phyloP scores from a whole-genome alignment of 2,888 invertebrate species.

The Zygothrica quintamaculata region DNA sequence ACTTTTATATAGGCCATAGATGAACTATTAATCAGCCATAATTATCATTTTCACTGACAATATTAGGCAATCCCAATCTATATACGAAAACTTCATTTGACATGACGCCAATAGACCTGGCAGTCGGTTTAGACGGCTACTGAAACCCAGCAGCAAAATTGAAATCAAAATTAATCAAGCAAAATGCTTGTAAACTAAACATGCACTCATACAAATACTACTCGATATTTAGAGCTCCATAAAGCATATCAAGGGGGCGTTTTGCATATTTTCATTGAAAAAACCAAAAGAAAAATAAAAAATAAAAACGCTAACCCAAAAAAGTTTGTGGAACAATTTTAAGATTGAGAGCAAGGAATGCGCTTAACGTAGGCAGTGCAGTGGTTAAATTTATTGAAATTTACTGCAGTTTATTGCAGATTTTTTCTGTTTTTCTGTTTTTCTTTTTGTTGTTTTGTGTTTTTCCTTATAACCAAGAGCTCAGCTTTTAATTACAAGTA shows the following conservation, averaged over 20 bases:
- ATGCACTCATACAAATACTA: constrained; percentile 2
- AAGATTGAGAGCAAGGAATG: constrained; percentile 61
- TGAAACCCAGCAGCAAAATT: constrained; percentile 61
- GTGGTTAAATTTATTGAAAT: constrained; percentile 36
- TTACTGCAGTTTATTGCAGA: constrained; percentile 31
- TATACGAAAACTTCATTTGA: constrained; percentile 57
- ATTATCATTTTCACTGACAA: constrained; percentile 1
- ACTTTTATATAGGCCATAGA: no score
- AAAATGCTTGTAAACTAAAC: constrained; percentile 36
- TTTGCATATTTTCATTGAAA: constrained; percentile 43
- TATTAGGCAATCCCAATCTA: constrained; percentile 21
- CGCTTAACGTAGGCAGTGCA: constrained; percentile 67
- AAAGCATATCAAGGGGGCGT: constrained; percentile 39
- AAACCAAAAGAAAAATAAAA: constrained; percentile 7
- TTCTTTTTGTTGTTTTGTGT: neutral
- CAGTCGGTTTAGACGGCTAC: constrained; percentile 61
- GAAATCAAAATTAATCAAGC: constrained; percentile 76
- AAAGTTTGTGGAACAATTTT: constrained; percentile 31
- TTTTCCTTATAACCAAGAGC: neutral
- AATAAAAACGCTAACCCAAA: neutral
- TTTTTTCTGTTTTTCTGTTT: constrained; percentile 14
- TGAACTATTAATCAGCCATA: neutral
- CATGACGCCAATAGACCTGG: constrained; percentile 52
- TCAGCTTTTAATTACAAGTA: constrained; percentile 67
- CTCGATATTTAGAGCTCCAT: constrained; percentile 6